Base-by-base conservation (phyloP, 1,140 invertebrate species). In the Lepidurus apus region DNA sequence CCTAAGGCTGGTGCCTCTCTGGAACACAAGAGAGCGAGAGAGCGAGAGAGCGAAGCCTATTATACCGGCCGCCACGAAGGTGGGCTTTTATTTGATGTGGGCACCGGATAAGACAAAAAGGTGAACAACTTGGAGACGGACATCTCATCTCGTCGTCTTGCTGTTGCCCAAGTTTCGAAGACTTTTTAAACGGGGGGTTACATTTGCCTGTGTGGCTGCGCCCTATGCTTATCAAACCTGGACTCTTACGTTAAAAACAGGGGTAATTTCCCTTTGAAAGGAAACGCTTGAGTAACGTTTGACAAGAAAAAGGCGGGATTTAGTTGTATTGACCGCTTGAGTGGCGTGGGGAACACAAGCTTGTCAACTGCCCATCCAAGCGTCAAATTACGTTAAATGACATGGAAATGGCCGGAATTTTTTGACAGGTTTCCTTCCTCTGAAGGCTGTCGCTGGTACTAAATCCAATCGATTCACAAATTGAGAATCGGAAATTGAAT, bases 21-120 rank as follows among this genome's bases (percentile, higher is more conserved):
- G 53, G 21, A 65, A n/a, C 53, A 13, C 6, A 65, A 65, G 53
- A 65, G 34, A 65, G 21, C 17, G 53, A 65, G n/a, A n/a, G n/a
- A 26, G 26, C 26, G 26, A 13, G 47, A 65, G 21, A 65, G 21
- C 17, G 53, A 65, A 21, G 53, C 53, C 53, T 65, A 65, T 17
- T 65, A 65, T 65, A 65, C 9, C 53, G 53, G 53, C 53, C 21
- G 53, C 53, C 53, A 65, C 10, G 53, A 65, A 65, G 53, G 53
- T 65, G 53, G 53, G 53, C 53, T 17, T 65, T 65, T 21, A 65
- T 65, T 65, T 65, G 53, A 65, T 65, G 53, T n/a, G 53, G 13
- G 53, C 53, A 65, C 53, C 17, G 53, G 53, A 65, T 65, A 65
- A 65, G 53, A 65, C 53, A 65, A 65, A 65, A 65, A 65, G 53